Evolutionary conservation across 2,113 vertebrate species (phyloP).

Genomic region (Myanophis thanlyinensis): DNA sequence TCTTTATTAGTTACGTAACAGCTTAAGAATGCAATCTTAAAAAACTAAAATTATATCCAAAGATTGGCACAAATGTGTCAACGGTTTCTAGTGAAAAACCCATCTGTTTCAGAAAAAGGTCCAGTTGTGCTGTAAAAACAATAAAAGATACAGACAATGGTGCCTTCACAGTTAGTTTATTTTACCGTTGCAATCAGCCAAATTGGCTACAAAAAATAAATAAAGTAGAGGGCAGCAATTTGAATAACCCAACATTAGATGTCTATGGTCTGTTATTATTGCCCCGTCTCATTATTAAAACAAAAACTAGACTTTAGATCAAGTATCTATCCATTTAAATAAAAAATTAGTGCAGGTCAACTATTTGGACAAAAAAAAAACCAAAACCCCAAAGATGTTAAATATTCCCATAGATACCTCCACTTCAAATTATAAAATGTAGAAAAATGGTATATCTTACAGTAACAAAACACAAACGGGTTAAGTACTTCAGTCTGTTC

Average conservation of each 20-base stretch:
- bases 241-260: constrained; percentile 26
- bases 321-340: constrained; percentile 43
- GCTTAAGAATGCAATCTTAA: neutral
- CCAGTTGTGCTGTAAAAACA: neutral
- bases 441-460: constrained; percentile 36
- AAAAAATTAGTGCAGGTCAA: constrained; percentile 38
- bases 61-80: neutral
- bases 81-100: neutral
- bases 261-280: constrained; percentile 21
- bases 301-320: constrained; percentile 23
- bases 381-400: constrained; percentile 17
- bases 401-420: constrained; percentile 34
- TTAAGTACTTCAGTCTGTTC: constrained; percentile 81
- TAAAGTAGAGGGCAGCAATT: constrained; percentile 51
- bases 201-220: constrained; percentile 56
- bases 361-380: constrained; percentile 24
- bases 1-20: neutral
- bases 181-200: constrained; percentile 52
- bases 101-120: neutral
- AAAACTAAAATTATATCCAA: neutral
- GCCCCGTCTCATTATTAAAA: constrained; percentile 24
- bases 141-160: constrained; percentile 16
- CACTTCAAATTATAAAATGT: constrained; percentile 49
- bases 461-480: constrained; percentile 43
- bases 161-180: constrained; percentile 51